Percentiles rank a stretch among this genome's conserved stretches.
These are phyloP conservation scores for Xylota sylvarum DNA, from an alignment of 2,888 invertebrate species.

Conservation along the genomic window DNA sequence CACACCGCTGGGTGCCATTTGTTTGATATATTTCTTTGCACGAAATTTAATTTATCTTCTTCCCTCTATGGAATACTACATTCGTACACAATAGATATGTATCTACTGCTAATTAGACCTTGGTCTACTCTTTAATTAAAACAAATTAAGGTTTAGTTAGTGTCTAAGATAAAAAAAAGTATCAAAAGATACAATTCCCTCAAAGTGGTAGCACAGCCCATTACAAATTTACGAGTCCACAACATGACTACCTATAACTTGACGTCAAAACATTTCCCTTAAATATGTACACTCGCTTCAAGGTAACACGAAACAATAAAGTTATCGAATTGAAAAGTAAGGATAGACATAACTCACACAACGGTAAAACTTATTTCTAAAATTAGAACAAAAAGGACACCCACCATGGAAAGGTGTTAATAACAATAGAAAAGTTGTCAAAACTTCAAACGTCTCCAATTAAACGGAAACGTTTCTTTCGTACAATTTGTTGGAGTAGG, in stretches of 20 bases:
- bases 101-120: no score
- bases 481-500: neutral
- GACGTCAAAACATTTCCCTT: neutral
- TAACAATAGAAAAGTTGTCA: conserved; percentile 17
- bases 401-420: conserved; percentile 11
- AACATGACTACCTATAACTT: neutral
- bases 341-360: neutral
- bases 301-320: neutral
- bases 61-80: no score
- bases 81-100: no score
- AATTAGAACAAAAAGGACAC: conserved; percentile 17
- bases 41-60: no score
- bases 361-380: conserved; percentile 5
- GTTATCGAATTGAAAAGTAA: neutral
- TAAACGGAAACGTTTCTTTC: conserved; percentile 13
- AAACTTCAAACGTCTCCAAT: conserved; percentile 16
- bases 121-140: no score
- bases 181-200: no score
- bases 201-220: neutral
- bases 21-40: neutral
- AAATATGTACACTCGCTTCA: neutral
- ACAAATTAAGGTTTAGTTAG: no score
- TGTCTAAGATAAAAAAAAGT: no score
- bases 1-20: neutral
- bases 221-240: neutral